phyloP scores from a whole-genome alignment of 2,113 vertebrate species.

The Corythoichthys intestinalis region DNA sequence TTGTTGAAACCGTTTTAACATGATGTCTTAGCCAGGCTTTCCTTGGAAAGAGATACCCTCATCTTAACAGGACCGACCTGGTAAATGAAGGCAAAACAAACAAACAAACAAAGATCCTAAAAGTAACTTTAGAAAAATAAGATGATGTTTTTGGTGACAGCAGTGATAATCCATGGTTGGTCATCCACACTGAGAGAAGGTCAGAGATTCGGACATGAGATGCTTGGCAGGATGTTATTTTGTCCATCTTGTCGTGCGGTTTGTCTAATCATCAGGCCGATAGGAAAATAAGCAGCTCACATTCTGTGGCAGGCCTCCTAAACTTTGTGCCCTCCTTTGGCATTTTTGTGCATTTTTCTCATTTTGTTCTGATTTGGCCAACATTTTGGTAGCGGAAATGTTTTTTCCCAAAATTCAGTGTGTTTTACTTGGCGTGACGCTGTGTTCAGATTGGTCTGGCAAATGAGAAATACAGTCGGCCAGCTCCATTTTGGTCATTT shows the following conservation, averaged over 20 bases:
- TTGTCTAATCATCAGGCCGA: neutral
- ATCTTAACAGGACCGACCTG: no score
- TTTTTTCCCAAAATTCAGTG: no score
- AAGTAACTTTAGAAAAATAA: constrained; percentile 40
- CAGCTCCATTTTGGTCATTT: neutral
- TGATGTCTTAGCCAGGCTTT: no score
- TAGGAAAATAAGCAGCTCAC: neutral
- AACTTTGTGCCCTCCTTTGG: neutral
- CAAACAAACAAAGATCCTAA: neutral
- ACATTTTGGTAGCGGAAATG: neutral
- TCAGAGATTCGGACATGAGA: constrained; percentile 25
- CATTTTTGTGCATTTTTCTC: neutral
- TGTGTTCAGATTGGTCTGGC: neutral
- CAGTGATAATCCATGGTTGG: constrained; percentile 28
- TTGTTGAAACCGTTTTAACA: no score
- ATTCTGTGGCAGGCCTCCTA: neutral
- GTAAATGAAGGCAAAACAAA: no score
- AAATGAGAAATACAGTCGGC: neutral
- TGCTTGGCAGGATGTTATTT: constrained; percentile 26
- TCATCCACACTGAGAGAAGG: constrained; percentile 42
- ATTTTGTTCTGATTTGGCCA: neutral
- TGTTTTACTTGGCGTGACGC: no score
- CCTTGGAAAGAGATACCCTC: no score
- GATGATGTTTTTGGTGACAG: constrained; percentile 55
- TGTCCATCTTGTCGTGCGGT: constrained; percentile 26